phyloP scores from a whole-genome alignment of 2,113 vertebrate species.

The Oxyura jamaicensis region DNA sequence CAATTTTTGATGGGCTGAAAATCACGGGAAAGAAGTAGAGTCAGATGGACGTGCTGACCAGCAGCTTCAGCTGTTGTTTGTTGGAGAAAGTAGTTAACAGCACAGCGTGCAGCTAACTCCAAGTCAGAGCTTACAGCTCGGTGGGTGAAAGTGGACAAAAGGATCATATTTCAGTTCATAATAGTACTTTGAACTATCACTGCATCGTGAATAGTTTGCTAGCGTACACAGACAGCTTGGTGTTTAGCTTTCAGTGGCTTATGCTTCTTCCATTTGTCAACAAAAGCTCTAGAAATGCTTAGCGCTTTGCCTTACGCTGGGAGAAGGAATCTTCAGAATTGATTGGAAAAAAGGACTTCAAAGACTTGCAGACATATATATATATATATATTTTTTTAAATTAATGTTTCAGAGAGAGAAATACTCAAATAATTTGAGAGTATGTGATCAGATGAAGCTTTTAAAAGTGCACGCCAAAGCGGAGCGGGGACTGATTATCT shows the following conservation, averaged over 20 bases:
- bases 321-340: not conserved
- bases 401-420: not conserved
- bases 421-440: not conserved
- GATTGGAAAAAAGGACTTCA: not conserved
- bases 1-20: not conserved
- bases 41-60: not conserved
- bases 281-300: not conserved
- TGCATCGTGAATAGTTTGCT: not conserved
- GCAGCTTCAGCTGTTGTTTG: not conserved
- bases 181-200: not conserved
- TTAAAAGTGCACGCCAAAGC: not conserved
- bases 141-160: not conserved
- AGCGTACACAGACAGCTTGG: not conserved
- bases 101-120: not conserved
- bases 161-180: not conserved
- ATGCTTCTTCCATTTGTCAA: not conserved
- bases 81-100: not conserved
- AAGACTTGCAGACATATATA: not conserved
- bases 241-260: not conserved
- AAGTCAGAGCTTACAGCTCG: not conserved
- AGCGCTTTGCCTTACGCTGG: not conserved
- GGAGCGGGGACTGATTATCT: not conserved
- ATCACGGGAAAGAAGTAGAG: not conserved
- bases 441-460: not conserved
- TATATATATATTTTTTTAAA: not conserved